phyloP scores from a whole-genome alignment of 2,888 invertebrate genomes.

The Lepidocyrtinus sp. region DNA sequence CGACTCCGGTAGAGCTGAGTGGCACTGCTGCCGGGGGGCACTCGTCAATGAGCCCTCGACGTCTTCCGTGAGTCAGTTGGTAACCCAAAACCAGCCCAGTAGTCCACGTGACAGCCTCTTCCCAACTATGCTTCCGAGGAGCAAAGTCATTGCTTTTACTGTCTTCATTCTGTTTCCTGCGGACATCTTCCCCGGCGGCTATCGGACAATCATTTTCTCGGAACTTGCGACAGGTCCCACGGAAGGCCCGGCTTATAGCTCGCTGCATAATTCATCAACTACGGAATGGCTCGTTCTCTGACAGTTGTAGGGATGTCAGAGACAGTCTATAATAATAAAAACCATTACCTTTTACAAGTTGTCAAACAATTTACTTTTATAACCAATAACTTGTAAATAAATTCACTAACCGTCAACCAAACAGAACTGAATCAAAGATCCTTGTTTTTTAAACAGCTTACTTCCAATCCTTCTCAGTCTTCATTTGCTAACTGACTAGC shows the following conservation, averaged over 20 bases:
- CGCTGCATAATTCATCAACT: too few relatives aligned
- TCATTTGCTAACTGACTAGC: too few relatives aligned
- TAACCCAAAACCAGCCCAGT: constrained; percentile 61
- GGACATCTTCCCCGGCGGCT: constrained; percentile 60
- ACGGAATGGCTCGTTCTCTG: too few relatives aligned
- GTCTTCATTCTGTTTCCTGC: constrained; percentile 56
- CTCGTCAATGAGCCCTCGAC: constrained; percentile 26
- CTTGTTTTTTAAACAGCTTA: too few relatives aligned
- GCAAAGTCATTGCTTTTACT: constrained; percentile 47
- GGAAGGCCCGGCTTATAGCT: constrained; percentile 61
- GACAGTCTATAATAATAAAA: too few relatives aligned
- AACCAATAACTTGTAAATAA: too few relatives aligned
- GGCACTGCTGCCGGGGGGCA: neutral
- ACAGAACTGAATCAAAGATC: too few relatives aligned
- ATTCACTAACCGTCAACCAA: too few relatives aligned
- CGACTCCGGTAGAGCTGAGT: neutral
- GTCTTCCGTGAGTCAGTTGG: constrained; percentile 58
- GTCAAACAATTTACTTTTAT: too few relatives aligned
- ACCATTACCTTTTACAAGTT: too few relatives aligned
- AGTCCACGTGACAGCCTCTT: constrained; percentile 65
- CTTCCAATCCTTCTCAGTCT: too few relatives aligned
- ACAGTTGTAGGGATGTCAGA: too few relatives aligned
- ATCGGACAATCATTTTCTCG: constrained; percentile 63
- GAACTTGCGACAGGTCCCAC: constrained; percentile 60
- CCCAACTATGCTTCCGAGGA: constrained; percentile 58